Percentiles rank a stretch among this genome's conserved stretches.
phyloP scores from a whole-genome alignment of 2,113 vertebrate genomes.

The Mustelus asterias region DNA sequence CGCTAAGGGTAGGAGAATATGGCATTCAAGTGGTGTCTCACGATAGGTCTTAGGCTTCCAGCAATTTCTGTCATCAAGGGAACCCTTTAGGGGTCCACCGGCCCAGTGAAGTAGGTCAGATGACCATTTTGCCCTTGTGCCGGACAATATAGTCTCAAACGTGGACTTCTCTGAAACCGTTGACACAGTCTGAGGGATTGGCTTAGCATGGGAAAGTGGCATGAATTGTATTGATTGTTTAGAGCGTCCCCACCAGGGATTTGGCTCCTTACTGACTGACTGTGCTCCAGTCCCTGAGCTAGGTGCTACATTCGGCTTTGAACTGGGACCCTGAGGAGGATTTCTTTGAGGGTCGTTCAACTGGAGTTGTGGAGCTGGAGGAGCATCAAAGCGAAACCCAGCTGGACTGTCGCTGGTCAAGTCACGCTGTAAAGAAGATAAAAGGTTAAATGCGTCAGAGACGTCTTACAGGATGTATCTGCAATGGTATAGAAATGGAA shows the following conservation, averaged over 20 bases:
- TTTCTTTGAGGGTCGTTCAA: background rate
- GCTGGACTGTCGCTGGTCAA: constrained; percentile 24
- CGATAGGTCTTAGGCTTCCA: background rate
- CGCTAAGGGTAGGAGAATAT: constrained; percentile 5
- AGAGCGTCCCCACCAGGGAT: constrained; percentile 18
- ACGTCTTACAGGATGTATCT: background rate
- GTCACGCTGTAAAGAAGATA: constrained; percentile 31
- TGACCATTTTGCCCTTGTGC: constrained; percentile 29
- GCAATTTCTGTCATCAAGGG: background rate
- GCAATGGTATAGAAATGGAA: constrained; percentile 24
- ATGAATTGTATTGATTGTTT: constrained; percentile 19
- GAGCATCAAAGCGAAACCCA: background rate
- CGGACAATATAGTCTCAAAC: constrained; percentile 6
- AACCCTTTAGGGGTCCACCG: constrained; percentile 13
- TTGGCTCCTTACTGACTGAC: constrained; percentile 10
- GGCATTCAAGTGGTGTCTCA: background rate
- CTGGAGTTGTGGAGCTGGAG: background rate
- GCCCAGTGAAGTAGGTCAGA: constrained; percentile 26
- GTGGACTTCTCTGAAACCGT: constrained; percentile 12
- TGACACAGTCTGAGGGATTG: background rate
- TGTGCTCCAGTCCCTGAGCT: background rate
- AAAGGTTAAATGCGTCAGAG: constrained; percentile 24
- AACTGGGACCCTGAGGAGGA: background rate
- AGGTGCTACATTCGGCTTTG: background rate
- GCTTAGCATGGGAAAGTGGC: constrained; percentile 12